These are phyloP conservation scores for Struthio camelus DNA, from an alignment of 2,113 vertebrate species.

Conservation along the genomic window DNA sequence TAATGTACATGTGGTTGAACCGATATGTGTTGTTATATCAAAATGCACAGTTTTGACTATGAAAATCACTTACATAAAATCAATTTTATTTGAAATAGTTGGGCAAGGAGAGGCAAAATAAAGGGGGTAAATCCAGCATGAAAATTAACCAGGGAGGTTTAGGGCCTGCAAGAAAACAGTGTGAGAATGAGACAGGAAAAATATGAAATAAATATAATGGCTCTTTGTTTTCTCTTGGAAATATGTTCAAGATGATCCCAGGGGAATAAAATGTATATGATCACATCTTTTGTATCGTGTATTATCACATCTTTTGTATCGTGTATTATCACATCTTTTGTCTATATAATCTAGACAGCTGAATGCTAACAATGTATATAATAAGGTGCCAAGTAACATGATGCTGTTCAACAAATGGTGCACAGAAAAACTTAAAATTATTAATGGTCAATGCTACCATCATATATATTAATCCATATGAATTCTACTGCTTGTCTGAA, in stretches of 20 bases:
- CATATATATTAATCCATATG: neutral
- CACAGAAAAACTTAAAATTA: neutral
- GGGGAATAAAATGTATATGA: neutral
- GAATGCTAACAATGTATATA: neutral
- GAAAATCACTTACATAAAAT: neutral
- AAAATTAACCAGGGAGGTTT: neutral
- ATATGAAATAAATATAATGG: neutral
- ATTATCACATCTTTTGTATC: neutral
- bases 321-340: neutral
- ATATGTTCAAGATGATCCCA: neutral
- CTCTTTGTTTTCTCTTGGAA: neutral
- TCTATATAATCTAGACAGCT: neutral
- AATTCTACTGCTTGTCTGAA: neutral
- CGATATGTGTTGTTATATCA: neutral
- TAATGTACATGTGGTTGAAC: neutral
- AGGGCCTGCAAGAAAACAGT: neutral
- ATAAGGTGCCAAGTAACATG: neutral
- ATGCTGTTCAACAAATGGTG: neutral
- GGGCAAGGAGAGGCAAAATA: neutral
- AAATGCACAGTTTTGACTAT: neutral
- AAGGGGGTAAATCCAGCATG: neutral
- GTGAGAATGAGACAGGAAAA: neutral
- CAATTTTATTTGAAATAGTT: neutral
- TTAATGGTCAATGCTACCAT: neutral
- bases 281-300: neutral